Percentiles rank a stretch among this genome's conserved stretches.
phyloP scores from a whole-genome alignment of 2,113 vertebrate genomes.

The Gymnocephalus cernua region DNA sequence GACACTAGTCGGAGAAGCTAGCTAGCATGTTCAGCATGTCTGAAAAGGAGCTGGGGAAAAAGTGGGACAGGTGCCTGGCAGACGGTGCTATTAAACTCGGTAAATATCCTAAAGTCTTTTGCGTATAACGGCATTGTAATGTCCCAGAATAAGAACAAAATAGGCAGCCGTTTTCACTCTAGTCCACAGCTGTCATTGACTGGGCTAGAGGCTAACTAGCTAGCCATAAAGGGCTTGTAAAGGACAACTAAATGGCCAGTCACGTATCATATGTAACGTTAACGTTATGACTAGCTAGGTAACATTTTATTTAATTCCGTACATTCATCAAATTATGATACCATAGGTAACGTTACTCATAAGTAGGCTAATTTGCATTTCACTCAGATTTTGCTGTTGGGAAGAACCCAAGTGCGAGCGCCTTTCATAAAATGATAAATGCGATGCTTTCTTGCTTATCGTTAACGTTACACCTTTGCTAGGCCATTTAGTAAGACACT shows the following conservation, averaged over 20 bases:
- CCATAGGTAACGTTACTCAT: too few relatives aligned
- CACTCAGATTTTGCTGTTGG: not conserved
- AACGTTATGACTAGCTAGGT: not conserved
- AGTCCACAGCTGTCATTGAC: slow-evolving; percentile 68
- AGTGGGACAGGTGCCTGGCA: slow-evolving; percentile 95
- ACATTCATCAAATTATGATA: not conserved
- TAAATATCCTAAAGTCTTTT: slow-evolving; percentile 73
- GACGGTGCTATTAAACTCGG: slow-evolving; percentile 93
- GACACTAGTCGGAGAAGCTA: slow-evolving; percentile 62
- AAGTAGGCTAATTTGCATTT: not conserved
- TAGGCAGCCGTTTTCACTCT: not conserved
- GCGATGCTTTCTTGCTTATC: not conserved
- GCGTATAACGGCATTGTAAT: not conserved
- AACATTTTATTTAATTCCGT: not conserved
- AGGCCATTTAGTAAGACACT: not conserved
- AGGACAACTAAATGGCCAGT: slow-evolving; percentile 60
- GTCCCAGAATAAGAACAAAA: not conserved
- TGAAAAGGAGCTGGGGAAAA: slow-evolving; percentile 92
- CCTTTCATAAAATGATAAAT: not conserved
- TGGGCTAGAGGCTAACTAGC: slow-evolving; percentile 68
- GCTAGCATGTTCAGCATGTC: slow-evolving; percentile 86
- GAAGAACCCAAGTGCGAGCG: not conserved
- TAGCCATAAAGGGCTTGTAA: slow-evolving; percentile 62
- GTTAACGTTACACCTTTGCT: too few relatives aligned
- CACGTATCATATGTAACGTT: not conserved